Percentiles rank a stretch among this genome's conserved stretches.
phyloP scores from a whole-genome alignment of 2,113 vertebrate species.

The Hucho hucho region DNA sequence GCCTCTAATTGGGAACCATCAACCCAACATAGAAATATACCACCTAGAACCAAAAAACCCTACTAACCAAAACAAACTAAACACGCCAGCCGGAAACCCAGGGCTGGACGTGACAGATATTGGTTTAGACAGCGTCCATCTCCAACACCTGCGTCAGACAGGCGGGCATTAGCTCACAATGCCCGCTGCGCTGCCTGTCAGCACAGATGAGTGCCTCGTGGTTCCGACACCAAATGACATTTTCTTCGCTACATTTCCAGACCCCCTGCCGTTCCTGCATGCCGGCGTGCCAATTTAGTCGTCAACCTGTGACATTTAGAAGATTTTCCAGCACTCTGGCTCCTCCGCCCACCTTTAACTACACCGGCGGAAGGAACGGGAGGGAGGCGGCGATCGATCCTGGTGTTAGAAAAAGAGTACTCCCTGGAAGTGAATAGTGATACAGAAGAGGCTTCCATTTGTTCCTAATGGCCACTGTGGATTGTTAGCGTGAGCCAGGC shows the following conservation, averaged over 20 bases:
- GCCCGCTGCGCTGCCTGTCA: conserved; percentile 54
- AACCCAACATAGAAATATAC: no score
- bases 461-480: no score
- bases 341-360: conserved; percentile 19
- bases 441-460: no score
- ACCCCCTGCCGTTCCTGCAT: conserved; percentile 27
- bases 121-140: conserved; percentile 34
- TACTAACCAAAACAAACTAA: no score
- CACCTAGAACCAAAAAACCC: no score
- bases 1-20: no score
- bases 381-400: neutral
- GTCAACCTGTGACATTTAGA: conserved; percentile 63
- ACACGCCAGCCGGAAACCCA: no score
- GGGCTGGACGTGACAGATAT: no score
- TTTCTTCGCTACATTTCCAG: conserved; percentile 52
- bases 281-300: conserved; percentile 47
- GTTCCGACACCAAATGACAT: conserved; percentile 51
- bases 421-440: neutral
- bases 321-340: conserved; percentile 39
- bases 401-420: neutral
- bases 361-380: neutral
- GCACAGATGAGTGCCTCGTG: conserved; percentile 43
- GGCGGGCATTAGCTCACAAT: conserved; percentile 60
- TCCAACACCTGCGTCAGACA: conserved; percentile 43
- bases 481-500: no score